Evolutionary conservation across 2,797 vertebrate species (phyloP), one percentile per base, ranked within the genome.

Genomic region (Alfaro cultratus): DNA sequence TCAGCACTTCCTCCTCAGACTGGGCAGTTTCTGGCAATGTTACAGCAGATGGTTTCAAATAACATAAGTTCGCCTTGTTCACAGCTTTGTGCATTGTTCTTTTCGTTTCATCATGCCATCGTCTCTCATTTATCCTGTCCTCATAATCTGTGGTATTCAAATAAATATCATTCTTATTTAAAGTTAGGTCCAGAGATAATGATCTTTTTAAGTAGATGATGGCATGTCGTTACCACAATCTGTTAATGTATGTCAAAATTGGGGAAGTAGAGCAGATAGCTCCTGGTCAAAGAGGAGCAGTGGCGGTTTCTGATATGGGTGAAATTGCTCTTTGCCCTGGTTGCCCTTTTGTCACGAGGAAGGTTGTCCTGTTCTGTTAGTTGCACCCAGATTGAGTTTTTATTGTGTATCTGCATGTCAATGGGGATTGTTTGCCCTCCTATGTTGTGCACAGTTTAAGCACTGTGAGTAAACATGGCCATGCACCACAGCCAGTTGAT

Each of bases 1-100:
- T 92, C 89, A 91, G 89, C 88, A 87, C 84, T 82, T 92, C 92
- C 90, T 93, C 90, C 88, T 92, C 90, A 88, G 83, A 90, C 77
- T 75, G 89, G 81, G 91, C 88, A 86, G 87, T 84, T 90, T 86
- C 87, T 88, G 81, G 85, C 85, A 86, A 92, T 85, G 87, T 91
- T 91, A 91, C 89, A 92, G 85, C 82, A 76, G 90, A 90, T 81
- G 74, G 80, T 91, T 91, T 93, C 89, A 93, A 86, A 89, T 77
- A 74, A 86, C 36, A 39, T 87, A 47, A 34, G 81, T 80, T 89
- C 76, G n/a, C 90, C 92, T 92, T 92, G 93, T 89, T 93, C 93
- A 89, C 90, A 93, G 82, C 89, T 94, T 95, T 90, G 60, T 84
- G 78, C 76, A 70, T 87, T 88, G 76, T 84, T 76, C 81, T 53